These are phyloP conservation scores for Sebastes trivittatus DNA, from an alignment of 2,797 vertebrate species.

Conservation along the genomic window DNA sequence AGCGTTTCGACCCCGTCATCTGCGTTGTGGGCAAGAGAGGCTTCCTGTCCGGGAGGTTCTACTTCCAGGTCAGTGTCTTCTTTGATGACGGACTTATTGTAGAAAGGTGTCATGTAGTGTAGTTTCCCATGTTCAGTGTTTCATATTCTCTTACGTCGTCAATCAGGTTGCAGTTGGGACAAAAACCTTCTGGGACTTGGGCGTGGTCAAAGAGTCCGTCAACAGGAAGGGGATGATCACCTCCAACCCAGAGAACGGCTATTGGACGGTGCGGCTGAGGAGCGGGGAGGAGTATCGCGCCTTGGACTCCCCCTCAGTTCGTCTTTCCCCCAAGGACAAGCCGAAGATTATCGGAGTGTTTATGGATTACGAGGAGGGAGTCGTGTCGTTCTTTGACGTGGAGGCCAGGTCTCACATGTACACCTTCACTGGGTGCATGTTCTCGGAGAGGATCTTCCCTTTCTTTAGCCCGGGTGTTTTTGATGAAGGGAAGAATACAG, in stretches of 20 bases:
- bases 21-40: constrained; percentile 80
- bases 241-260: constrained; percentile 78
- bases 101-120: not conserved
- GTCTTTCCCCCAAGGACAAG: constrained; percentile 43
- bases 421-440: constrained; percentile 70
- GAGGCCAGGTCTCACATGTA: constrained; percentile 69
- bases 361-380: constrained; percentile 69
- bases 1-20: constrained; percentile 82
- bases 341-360: constrained; percentile 75
- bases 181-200: constrained; percentile 85
- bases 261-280: constrained; percentile 79
- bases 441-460: constrained; percentile 68
- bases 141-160: not conserved
- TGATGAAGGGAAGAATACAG: constrained; percentile 71
- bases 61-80: constrained; percentile 74
- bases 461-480: constrained; percentile 78
- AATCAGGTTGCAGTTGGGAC: constrained; percentile 77
- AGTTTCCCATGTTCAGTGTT: not conserved
- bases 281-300: constrained; percentile 73
- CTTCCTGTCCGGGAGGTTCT: constrained; percentile 80
- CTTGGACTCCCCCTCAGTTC: constrained; percentile 66
- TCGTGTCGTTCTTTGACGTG: constrained; percentile 74
- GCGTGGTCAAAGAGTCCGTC: constrained; percentile 78
- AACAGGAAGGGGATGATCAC: constrained; percentile 83
- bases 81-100: no score